Percentiles rank a stretch among this genome's conserved stretches.
These are phyloP conservation scores for Entomyzon cyanotis DNA, from an alignment of 2,113 vertebrate species.

Conservation along the genomic window DNA sequence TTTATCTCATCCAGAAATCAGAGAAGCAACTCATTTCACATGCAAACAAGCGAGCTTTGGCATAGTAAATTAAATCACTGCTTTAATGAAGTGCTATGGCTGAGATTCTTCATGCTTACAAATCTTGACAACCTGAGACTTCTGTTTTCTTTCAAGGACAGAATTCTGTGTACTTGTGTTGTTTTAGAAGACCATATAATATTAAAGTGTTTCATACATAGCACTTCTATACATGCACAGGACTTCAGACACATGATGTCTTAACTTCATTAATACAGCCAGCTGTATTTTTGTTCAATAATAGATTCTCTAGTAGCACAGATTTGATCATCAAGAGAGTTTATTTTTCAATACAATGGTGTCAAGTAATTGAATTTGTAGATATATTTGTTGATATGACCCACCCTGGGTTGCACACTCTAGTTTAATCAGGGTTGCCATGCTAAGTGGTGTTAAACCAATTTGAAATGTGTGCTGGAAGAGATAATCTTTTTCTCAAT, in stretches of 20 bases:
- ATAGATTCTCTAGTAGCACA: neutral
- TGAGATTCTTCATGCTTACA: neutral
- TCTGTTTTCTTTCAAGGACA: neutral
- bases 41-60: neutral
- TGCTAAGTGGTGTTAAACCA: neutral
- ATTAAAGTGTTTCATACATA: neutral
- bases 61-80: neutral
- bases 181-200: neutral
- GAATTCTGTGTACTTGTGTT: neutral
- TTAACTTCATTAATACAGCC: neutral
- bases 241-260: neutral
- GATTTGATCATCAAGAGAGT: neutral
- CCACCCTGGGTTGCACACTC: neutral
- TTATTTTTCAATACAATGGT: neutral
- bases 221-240: accelerated
- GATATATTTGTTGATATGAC: neutral
- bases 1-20: neutral
- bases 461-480: neutral
- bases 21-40: neutral
- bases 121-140: neutral
- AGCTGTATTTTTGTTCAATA: neutral
- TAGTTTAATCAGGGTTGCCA: neutral
- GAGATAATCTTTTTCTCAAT: neutral
- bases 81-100: neutral
- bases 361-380: neutral